Evolutionary conservation across 1,140 invertebrate genomes (phyloP), one percentile per base, ranked within the genome.

Genomic region (Zophobas atratus): DNA sequence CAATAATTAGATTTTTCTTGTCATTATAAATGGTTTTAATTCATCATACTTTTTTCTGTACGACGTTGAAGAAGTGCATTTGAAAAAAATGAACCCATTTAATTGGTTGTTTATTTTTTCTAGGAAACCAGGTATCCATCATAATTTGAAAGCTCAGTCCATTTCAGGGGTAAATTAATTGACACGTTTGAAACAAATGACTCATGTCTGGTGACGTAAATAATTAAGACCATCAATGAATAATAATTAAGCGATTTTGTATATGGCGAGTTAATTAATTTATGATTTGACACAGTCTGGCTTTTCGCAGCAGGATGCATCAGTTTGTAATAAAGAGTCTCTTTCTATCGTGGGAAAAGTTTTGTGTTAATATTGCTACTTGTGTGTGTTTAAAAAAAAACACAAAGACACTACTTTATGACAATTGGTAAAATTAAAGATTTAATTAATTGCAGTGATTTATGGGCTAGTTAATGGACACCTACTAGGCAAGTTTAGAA

Each of bases 401-500:
- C 49, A 51, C 6, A 46, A 51, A 51, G 49, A 51, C 20, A 20
- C 49, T 51, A 67, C 60, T 67, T 67, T 67, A 4, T 51, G 49
- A 51, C 49, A 51, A 46, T 46, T 46, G 43, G 43, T 39, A n/a
- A 32, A 6, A 20, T 53, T 36, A 60, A 60, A 38, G 6, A 56
- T 3, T 60, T 60, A 60, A 60, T 60, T 60, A 60, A 60, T 60
- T n/a, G 56, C 34, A 6, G 36, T 60, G 36, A 60, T 60, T 60
- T 60, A 60, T 60, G 6, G 56, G n/a, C n/a, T 35, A 36, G 56
- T 38, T 60, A 60, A 60, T 60, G 34, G 38, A 36, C 43, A 46
- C 43, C 56, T 60, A 60, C 32, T 8, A 6, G 56, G 38, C 56
- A 60, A 39, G 56, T 60, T 35, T 34, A 34, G 34, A 57, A 33